Evolutionary conservation across 2,113 vertebrate species (phyloP).

Genomic region (Lipophrys pholis): DNA sequence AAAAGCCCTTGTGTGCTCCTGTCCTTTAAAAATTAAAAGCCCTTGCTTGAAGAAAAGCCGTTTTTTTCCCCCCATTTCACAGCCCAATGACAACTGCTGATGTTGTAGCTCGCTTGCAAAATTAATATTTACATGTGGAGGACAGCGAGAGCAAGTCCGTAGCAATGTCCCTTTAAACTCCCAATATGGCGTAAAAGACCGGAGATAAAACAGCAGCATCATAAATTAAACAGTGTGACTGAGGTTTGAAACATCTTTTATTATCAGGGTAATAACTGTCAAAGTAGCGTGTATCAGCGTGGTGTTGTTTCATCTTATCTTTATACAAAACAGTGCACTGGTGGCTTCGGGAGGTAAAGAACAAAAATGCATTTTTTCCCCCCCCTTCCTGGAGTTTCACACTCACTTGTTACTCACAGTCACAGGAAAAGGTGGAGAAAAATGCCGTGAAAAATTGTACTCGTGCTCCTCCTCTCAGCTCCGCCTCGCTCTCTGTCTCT

Average conservation of each 20-base stretch:
- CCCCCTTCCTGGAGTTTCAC: conserved; percentile 19
- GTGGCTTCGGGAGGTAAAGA: conserved; percentile 56
- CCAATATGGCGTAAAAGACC: conserved; percentile 61
- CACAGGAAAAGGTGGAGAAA: conserved; percentile 27
- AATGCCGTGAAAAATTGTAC: conserved; percentile 25
- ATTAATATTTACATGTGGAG: conserved; percentile 75
- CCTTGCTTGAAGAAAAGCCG: conserved; percentile 71
- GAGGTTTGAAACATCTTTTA: conserved; percentile 63
- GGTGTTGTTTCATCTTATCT: conserved; percentile 45
- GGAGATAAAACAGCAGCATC: conserved; percentile 58
- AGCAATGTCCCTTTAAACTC: conserved; percentile 67
- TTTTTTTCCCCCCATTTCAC: conserved; percentile 50
- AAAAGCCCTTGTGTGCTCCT: conserved; percentile 81
- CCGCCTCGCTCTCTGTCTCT: neutral
- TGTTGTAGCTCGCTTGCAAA: conserved; percentile 71
- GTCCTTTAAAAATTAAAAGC: conserved; percentile 82
- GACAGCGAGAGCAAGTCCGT: conserved; percentile 40
- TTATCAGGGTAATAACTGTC: conserved; percentile 61
- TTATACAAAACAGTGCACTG: conserved; percentile 72
- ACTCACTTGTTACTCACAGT: conserved; percentile 43
- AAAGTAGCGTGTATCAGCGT: conserved; percentile 41
- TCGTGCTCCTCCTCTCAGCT: conserved; percentile 9
- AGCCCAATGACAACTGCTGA: conserved; percentile 67
- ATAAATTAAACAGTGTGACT: conserved; percentile 70
- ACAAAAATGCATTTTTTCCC: conserved; percentile 22